phyloP scores from a whole-genome alignment of 2,888 invertebrate genomes.

The Xylota sylvarum region DNA sequence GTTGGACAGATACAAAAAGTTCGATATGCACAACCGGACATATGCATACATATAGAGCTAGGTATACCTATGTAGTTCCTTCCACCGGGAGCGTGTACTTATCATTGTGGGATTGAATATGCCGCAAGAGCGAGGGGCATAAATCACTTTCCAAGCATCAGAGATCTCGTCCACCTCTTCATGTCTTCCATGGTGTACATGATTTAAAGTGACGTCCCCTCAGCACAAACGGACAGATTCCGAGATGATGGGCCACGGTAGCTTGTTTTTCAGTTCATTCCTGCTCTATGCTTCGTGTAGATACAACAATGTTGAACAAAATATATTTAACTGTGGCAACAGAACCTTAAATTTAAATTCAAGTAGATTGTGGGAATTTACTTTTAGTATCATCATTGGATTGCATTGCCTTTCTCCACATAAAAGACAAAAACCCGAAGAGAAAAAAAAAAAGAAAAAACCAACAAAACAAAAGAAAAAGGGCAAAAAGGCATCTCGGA shows the following conservation, averaged over 20 bases:
- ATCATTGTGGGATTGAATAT: background rate
- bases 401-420: constrained; percentile 42
- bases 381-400: constrained; percentile 42
- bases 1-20: constrained; percentile 27
- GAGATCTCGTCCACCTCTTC: constrained; percentile 52
- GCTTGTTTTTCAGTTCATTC: constrained; percentile 14
- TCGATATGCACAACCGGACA: background rate
- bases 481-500: constrained; percentile 1
- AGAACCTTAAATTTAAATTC: constrained; percentile 59
- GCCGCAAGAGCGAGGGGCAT: constrained; percentile 3
- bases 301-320: constrained; percentile 24
- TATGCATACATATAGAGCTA: too few relatives aligned
- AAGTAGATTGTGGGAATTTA: constrained; percentile 65
- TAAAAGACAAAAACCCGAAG: too few relatives aligned
- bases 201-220: constrained; percentile 36
- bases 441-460: background rate
- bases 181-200: constrained; percentile 36
- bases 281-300: too few relatives aligned
- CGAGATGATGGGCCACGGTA: constrained; percentile 10
- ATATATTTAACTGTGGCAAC: constrained; percentile 19
- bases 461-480: constrained; percentile 18
- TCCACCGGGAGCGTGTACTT: too few relatives aligned
- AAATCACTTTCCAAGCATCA: constrained; percentile 49
- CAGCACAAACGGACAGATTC: constrained; percentile 5
- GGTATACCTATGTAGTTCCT: background rate